These are phyloP conservation scores for Oithona nana DNA, from an alignment of 2,888 invertebrate genomes.

Conservation along the genomic window DNA sequence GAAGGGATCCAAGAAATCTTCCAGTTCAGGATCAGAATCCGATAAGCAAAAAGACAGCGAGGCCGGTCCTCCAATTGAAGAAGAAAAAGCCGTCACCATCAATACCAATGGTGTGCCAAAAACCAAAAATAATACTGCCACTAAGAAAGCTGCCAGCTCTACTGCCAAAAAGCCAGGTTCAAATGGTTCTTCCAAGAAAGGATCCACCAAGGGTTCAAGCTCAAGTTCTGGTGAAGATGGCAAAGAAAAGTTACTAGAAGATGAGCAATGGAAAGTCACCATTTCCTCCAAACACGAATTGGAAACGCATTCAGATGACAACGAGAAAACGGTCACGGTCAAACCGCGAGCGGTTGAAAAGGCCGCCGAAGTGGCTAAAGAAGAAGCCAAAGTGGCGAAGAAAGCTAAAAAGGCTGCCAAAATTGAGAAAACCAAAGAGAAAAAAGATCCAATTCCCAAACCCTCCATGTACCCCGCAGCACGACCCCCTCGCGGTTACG, in stretches of 20 bases:
- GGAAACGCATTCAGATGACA: not conserved
- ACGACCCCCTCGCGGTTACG: slow-evolving; percentile 5
- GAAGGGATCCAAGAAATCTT: not conserved
- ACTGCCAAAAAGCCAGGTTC: not conserved
- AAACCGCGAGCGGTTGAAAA: not conserved
- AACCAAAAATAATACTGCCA: not conserved
- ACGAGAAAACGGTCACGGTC: not conserved
- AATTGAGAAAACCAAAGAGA: not conserved
- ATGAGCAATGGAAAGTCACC: slow-evolving; percentile 14
- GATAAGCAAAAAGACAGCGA: not conserved
- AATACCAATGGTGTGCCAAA: not conserved
- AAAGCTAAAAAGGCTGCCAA: not conserved
- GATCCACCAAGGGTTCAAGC: not conserved
- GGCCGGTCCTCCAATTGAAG: not conserved
- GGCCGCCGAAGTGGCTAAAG: not conserved
- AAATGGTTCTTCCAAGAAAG: not conserved
- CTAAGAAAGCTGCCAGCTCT: not conserved
- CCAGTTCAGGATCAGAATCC: not conserved
- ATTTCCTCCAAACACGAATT: slow-evolving; percentile 11
- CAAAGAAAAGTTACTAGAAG: not conserved
- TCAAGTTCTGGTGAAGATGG: not conserved
- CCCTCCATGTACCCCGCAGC: slow-evolving; percentile 4
- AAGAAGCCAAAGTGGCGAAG: not conserved
- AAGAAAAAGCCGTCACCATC: not conserved
- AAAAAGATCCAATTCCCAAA: slow-evolving; percentile 10